phyloP scores from a whole-genome alignment of 1,140 invertebrate species.

The Medauroidea extradentata region DNA sequence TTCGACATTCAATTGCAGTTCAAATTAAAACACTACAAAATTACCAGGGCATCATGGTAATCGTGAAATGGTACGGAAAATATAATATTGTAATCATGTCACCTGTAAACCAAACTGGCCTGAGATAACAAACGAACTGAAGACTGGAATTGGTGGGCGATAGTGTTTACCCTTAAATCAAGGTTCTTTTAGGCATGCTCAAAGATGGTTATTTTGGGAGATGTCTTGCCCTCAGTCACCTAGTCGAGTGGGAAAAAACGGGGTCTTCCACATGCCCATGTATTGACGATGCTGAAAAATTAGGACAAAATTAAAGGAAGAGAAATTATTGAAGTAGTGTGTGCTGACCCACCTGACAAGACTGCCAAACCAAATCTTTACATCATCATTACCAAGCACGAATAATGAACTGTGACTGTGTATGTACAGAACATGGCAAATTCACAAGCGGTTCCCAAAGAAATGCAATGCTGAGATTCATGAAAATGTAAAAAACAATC shows the following conservation, averaged over 20 bases:
- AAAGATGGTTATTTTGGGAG: too few relatives aligned
- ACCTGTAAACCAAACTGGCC: conserved; percentile 18
- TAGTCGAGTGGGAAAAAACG: conserved; percentile 26
- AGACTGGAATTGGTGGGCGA: too few relatives aligned
- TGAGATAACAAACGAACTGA: not conserved
- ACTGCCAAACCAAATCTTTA: not conserved
- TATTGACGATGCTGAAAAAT: conserved; percentile 15
- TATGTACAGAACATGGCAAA: conserved; percentile 24
- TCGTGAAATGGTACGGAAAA: not conserved
- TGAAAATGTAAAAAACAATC: conserved; percentile 12
- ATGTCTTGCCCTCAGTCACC: conserved; percentile 13
- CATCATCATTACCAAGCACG: too few relatives aligned
- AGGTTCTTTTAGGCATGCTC: too few relatives aligned
- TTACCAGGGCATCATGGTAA: conserved; percentile 25
- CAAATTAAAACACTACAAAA: conserved; percentile 27
- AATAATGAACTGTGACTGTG: too few relatives aligned
- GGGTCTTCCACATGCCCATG: conserved; percentile 10
- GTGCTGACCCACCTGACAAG: conserved; percentile 16
- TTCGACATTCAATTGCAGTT: conserved; percentile 3
- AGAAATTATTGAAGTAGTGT: conserved; percentile 15
- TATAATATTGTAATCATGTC: conserved; percentile 17
- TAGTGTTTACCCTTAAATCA: too few relatives aligned
- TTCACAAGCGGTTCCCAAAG: conserved; percentile 26
- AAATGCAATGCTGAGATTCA: conserved; percentile 6
- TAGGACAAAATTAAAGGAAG: conserved; percentile 16